Evolutionary conservation across 1,140 invertebrate genomes (phyloP), one percentile per base, ranked within the genome.

Genomic region (Lordiphosa collinella): DNA sequence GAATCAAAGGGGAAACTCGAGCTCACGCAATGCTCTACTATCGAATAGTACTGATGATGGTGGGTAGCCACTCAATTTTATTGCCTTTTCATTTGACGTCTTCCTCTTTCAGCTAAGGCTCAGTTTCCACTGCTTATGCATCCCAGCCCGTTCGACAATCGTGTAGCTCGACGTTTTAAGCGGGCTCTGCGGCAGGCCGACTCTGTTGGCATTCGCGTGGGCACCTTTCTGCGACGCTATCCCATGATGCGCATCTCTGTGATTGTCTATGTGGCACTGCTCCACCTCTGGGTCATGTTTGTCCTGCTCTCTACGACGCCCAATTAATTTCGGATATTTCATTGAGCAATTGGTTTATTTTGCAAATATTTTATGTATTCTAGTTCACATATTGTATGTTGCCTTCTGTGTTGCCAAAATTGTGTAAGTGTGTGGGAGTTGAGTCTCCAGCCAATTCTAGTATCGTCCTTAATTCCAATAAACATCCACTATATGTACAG

Each of bases 221-320:
- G 95, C 11, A 91, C 95, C 10, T 96, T 96, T 89, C 89, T 96
- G 25, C 90, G 95, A 54, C 90, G 94, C 58, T 95, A 96, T 91
- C 95, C 95, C 4, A 90, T 95, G 51, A 94, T 94, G 32, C 91
- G 95, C 64, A 93, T 96, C 47, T 92, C 95, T 89, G 92, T 96
- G 8, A 91, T 96, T 49, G 89, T 93, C 57, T 96, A 96, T 44
- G 82, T 89, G 9, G 85, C 68, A 0, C 47, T 88, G 9, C 51
- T 89, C 5, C 87, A 89, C 52, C 40, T 89, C 2, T 89, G 87
- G 87, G 88, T 89, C 22, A 75, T 89, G 75, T 88, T 89, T 44
- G 88, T 89, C 41, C 55, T 89, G 22, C 64, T 89, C 3, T 85
- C 86, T 1, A 86, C 85, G 8, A 88, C 87, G 18, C 87, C 87